Evolutionary conservation across 2,113 vertebrate genomes (phyloP).

Genomic region (Hyaena hyaena): DNA sequence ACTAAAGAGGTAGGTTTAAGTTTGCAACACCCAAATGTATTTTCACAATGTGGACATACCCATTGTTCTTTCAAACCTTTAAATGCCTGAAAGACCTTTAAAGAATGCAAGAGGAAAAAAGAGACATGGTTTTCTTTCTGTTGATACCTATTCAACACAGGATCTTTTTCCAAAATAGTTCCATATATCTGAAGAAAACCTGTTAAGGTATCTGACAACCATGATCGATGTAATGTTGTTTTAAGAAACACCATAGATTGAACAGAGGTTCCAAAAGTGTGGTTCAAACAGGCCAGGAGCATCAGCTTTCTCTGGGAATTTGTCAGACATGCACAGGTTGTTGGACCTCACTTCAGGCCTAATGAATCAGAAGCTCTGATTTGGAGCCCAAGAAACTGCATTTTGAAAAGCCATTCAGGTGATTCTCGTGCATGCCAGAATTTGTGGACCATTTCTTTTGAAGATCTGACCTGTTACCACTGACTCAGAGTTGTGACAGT

Average conservation of each 20-base stretch:
- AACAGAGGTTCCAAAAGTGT: neutral
- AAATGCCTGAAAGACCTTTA: neutral
- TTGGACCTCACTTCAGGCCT: neutral
- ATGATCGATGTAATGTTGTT: neutral
- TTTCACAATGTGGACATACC: constrained; percentile 8
- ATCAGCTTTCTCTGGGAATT: neutral
- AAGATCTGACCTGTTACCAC: neutral
- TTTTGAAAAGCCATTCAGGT: neutral
- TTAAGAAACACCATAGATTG: neutral
- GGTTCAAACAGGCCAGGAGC: neutral
- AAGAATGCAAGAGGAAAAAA: neutral
- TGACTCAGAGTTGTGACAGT: neutral
- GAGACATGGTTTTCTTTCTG: neutral
- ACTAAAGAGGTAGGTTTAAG: neutral
- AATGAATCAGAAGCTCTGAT: neutral
- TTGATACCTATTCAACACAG: neutral
- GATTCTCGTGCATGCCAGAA: neutral
- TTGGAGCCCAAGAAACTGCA: neutral
- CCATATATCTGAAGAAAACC: neutral
- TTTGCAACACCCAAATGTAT: neutral
- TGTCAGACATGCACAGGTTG: neutral
- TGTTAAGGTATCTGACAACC: neutral
- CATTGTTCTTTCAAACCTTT: constrained; percentile 39
- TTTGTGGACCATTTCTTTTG: neutral
- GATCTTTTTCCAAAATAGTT: neutral